Percentiles rank a stretch among this genome's conserved stretches.
Evolutionary conservation across 1,140 invertebrate species (phyloP).

Genomic region (Anagrus nilaparvatae): DNA sequence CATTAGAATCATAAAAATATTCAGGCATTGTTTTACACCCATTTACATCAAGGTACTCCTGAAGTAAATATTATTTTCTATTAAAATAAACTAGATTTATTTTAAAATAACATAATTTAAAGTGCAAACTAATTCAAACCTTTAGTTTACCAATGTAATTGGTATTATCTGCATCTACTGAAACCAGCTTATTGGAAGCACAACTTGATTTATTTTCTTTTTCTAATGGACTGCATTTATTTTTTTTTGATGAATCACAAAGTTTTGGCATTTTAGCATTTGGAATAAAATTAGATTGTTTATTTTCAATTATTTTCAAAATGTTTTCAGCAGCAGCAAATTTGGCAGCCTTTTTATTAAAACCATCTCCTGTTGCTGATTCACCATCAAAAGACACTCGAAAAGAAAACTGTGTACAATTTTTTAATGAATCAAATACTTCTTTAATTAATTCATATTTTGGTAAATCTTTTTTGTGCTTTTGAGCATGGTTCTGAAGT

Average conservation of each 20-base stretch:
- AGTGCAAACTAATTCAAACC: no score
- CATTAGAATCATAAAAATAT: background rate
- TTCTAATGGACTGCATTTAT: background rate
- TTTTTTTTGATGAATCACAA: no score
- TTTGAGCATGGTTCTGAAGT: background rate
- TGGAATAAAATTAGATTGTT: background rate
- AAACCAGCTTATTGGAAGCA: background rate
- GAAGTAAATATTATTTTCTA: no score
- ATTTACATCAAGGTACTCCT: no score
- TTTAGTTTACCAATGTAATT: slow-evolving; percentile 5
- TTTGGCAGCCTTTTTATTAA: slow-evolving; percentile 2
- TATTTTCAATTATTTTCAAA: background rate
- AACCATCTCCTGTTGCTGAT: background rate
- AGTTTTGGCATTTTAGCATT: no score
- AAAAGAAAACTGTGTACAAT: background rate
- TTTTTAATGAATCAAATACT: background rate
- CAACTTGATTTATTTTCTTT: background rate
- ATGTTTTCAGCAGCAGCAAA: background rate
- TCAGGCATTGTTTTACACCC: background rate
- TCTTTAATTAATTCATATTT: background rate
- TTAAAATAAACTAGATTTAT: no score
- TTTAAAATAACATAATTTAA: no score
- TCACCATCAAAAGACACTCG: background rate
- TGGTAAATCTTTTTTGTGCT: background rate
- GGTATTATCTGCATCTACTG: background rate